Percentiles rank a stretch among this genome's conserved stretches.
These are phyloP conservation scores for Callitettix versicolor DNA, from an alignment of 1,140 invertebrate species.

Conservation along the genomic window DNA sequence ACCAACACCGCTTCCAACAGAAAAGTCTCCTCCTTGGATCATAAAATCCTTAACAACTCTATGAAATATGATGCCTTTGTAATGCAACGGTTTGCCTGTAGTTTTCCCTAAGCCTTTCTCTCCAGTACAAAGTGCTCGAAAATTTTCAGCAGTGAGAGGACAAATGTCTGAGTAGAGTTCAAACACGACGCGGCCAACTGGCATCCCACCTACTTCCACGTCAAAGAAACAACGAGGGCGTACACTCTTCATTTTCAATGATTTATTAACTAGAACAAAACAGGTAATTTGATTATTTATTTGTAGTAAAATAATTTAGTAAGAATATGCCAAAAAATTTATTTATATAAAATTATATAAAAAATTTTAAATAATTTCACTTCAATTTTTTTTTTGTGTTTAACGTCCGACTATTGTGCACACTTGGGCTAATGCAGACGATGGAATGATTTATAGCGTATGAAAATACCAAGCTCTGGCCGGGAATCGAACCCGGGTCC, in stretches of 20 bases:
- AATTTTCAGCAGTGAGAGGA: constrained; percentile 91
- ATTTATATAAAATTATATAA: too few species aligned
- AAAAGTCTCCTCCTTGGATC: constrained; percentile 79
- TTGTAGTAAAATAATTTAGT: too few species aligned
- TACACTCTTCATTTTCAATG: constrained; percentile 33
- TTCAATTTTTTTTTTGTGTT: too few species aligned
- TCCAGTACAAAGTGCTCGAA: constrained; percentile 81
- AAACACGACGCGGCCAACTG: constrained; percentile 83
- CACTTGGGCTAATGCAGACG: too few species aligned
- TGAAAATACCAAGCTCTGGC: too few species aligned
- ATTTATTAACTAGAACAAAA: too few species aligned
- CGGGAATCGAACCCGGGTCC: too few species aligned
- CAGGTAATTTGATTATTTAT: too few species aligned
- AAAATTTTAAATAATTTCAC: too few species aligned
- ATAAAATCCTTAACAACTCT: constrained; percentile 89
- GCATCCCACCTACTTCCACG: constrained; percentile 77
- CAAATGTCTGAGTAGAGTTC: constrained; percentile 87
- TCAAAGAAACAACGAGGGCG: constrained; percentile 77
- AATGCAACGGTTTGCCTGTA: constrained; percentile 55
- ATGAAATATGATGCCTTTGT: constrained; percentile 76
- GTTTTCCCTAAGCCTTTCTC: constrained; percentile 66
- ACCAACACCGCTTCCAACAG: constrained; percentile 81
- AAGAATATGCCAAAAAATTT: too few species aligned
- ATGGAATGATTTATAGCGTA: too few species aligned
- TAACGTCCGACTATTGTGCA: too few species aligned